Base-by-base conservation (phyloP, 2,797 vertebrate genomes). In the Adrianichthys oophorus region DNA sequence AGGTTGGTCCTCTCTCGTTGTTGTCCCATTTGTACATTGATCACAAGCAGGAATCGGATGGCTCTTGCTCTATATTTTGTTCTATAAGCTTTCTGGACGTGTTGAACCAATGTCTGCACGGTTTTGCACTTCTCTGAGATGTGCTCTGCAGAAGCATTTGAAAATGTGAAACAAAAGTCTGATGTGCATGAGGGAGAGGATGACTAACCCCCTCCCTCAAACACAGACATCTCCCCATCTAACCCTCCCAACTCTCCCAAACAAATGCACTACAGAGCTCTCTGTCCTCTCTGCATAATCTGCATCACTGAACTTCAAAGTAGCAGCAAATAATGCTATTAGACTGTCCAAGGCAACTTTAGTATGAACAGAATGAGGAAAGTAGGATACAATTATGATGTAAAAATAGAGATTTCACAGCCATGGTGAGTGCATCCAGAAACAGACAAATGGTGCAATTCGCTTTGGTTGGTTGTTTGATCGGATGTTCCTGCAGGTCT, bases 1-100 rank as follows among this genome's bases (percentile, higher is more conserved):
- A 70, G 80, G 48, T 66, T 43, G 59, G 42, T 53, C 44, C 29
- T 62, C 55, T 15, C 37, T 68, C 59, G 68, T 56, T 48, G 42
- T 63, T 58, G 52, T 55, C 48, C 29, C 18, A 6, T 68, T 62
- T 65, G 68, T 59, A 47, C 43, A 56, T 29, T 44, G 52, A 69
- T 63, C 17, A 17, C 52, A 58, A 21, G 1, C 7, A 26, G 26
- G 7, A 26, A 26, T 26, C 41, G 57, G 51, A 70, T 17, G 24
- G 56, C 51, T 48, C 19, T 24, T 56, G 6, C 37, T 46, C 18
- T 43, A 42, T 42, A 17, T 32, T 41, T 41, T 14, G 24, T 26
- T 26, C 7, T 26, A 26, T 7, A 26, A 26, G 26, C 26, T 26
- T 26, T 26, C 5, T 26, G 26, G 42, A 32, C 8, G 24, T 56